Base-by-base conservation (phyloP, 2,113 vertebrate species). In the Cyanistes caeruleus region DNA sequence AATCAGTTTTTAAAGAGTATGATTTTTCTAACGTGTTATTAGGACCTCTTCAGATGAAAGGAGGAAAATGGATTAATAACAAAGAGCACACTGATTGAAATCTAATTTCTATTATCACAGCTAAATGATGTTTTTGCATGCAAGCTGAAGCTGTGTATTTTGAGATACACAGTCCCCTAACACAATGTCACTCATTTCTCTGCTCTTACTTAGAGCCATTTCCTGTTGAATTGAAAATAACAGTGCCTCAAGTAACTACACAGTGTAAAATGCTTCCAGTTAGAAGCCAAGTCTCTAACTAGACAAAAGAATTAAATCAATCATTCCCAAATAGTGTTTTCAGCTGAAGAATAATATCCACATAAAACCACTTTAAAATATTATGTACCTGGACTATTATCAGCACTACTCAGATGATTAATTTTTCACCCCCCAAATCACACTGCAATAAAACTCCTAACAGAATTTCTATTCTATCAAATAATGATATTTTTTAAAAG, bases 51-150 rank as follows among this genome's bases (percentile, higher is more conserved):
- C 64, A 88, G 59, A 87, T 96, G 58, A 97, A 97, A 96, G 59
- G 48, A 81, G 65, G 95, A 94, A 97, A 97, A 87, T 92, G 48
- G 85, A 97, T 97, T 97, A 97, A 96, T 90, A 97, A 92, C 73
- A 92, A 95, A 95, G 63, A 90, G 13, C 56, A 79, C n/a, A 92
- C 90, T 96, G 95, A 98, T 95, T 97, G 94, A 97, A 97, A 95
- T 84, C 41, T 81, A 96, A 97, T 97, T 97, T 97, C 86, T 96
- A 84, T 97, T 96, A 95, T 96, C 84, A 82, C 51, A 95, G 75
- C 37, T 96, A 95, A 98, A 79, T 91, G 8, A 43, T 85, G 51
- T 59, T 96, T 96, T 93, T 89, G 41, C 81, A 51, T 86, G 60
- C 30, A 91, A 90, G 64, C 65, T 79, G 53, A 41, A 90, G 79